Evolutionary conservation across 2,113 vertebrate species (phyloP).

Genomic region (Corythoichthys intestinalis): DNA sequence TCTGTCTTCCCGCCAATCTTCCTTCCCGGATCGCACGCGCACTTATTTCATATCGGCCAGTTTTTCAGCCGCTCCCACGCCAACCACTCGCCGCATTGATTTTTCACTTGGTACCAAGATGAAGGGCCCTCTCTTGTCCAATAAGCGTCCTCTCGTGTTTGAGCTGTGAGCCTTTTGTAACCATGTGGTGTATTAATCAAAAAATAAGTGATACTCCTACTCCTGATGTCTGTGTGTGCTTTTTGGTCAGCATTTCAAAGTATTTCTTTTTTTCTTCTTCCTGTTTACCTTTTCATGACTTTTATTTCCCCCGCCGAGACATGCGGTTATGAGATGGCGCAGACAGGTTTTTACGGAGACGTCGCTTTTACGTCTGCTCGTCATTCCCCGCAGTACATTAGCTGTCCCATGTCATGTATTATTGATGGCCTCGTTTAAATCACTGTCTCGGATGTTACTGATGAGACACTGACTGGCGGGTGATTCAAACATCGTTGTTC

Average conservation of each 20-base stretch:
- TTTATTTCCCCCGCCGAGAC: slow-evolving; percentile 62
- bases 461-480: slow-evolving; percentile 25
- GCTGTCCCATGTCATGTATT: slow-evolving; percentile 66
- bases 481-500: background rate
- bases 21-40: slow-evolving; percentile 67
- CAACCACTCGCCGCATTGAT: slow-evolving; percentile 56
- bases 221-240: background rate
- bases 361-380: slow-evolving; percentile 39
- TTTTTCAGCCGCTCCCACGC: slow-evolving; percentile 47
- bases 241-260: slow-evolving; percentile 18
- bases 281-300: slow-evolving; percentile 6
- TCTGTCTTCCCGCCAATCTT: slow-evolving; percentile 33
- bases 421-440: slow-evolving; percentile 65
- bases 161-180: slow-evolving; percentile 30
- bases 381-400: slow-evolving; percentile 68
- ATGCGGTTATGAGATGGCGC: slow-evolving; percentile 41
- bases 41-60: slow-evolving; percentile 71
- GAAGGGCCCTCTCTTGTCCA: slow-evolving; percentile 34
- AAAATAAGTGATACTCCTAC: background rate
- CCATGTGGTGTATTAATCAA: background rate
- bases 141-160: slow-evolving; percentile 22
- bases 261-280: slow-evolving; percentile 16
- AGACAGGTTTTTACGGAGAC: slow-evolving; percentile 39
- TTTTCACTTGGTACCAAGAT: slow-evolving; percentile 32
- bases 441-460: slow-evolving; percentile 58